Evolutionary conservation across 2,113 vertebrate genomes (phyloP), one percentile per base, ranked within the genome.

Genomic region (Struthio camelus): DNA sequence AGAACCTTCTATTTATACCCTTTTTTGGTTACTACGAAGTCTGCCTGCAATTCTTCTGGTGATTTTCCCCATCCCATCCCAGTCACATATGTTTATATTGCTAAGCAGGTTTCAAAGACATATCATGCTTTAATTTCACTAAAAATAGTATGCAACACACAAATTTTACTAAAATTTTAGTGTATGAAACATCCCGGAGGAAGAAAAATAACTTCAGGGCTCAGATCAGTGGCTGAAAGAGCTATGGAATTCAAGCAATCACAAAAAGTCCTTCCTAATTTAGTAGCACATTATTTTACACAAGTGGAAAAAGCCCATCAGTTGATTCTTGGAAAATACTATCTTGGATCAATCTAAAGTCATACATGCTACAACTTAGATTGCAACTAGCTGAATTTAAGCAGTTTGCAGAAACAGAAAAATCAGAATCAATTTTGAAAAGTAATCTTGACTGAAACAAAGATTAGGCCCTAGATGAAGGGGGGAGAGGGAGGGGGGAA

Each of bases 271-370:
- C 18, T 58, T 75, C 32, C 23, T 76, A 70, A 87, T 51, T 87
- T 73, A 87, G 34, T 48, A 79, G 34, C 36, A 44, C 2, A 17
- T 32, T 17, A 42, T 6, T 36, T 53, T 14, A 61, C 16, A 32
- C 11, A 40, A 0, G 0, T 6, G 1, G 20, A 59, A 90, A 95
- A 50, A 14, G n/a, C 0, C 28, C 1, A 58, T 14, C 5, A 95
- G n/a, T 24, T 20, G 30, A 76, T 64, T 56, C 32, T 69, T 54
- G 59, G 62, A 54, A 92, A 85, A 36, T 38, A 72, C 19, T 40
- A 58, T 25, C 42, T 16, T 3, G 5, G 17, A 69, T 76, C 36
- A 79, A 70, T 73, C 83, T 8, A 2, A 80, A 76, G 34, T 76
- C 73, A 65, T 69, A 84, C 14, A 28, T 13, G 83, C n/a, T 56